These are phyloP conservation scores for Ceratosolen solmsi DNA, from an alignment of 1,140 invertebrate genomes.

Conservation along the genomic window DNA sequence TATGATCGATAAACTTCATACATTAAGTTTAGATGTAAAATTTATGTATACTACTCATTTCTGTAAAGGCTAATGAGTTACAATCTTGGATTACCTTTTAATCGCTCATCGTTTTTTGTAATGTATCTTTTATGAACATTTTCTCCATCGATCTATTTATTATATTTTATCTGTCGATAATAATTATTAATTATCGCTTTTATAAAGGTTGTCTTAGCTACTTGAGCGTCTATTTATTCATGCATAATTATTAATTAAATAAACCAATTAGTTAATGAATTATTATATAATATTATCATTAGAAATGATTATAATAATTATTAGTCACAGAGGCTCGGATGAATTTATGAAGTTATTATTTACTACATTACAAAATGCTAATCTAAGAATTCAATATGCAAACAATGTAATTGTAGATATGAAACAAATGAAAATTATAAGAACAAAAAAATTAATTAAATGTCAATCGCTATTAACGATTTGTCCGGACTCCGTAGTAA, in stretches of 20 bases:
- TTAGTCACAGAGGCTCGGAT: constrained; percentile 42
- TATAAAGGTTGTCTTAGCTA: constrained; percentile 40
- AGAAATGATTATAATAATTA: constrained; percentile 49
- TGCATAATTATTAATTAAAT: constrained; percentile 40
- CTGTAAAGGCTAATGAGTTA: constrained; percentile 33
- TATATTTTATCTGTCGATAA: constrained; percentile 41
- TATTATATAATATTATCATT: constrained; percentile 46
- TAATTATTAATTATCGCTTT: constrained; percentile 22
- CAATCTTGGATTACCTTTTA: constrained; percentile 41
- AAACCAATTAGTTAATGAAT: constrained; percentile 41
- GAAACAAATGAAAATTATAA: constrained; percentile 12
- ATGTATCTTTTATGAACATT: constrained; percentile 36
- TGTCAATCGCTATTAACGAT: constrained; percentile 26
- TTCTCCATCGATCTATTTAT: constrained; percentile 44
- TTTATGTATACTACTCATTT: constrained; percentile 48
- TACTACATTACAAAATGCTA: not conserved
- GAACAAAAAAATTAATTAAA: not conserved
- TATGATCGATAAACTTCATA: constrained; percentile 41
- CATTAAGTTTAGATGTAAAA: constrained; percentile 49
- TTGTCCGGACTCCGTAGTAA: constrained; percentile 45
- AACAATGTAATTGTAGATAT: constrained; percentile 25
- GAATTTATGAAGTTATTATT: constrained; percentile 40
- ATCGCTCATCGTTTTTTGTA: constrained; percentile 38
- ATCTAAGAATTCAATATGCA: constrained; percentile 25
- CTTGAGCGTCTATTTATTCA: constrained; percentile 49